Conservation (phyloP, 2,888 invertebrate genomes). For the Lumbricus terrestris region DNA sequence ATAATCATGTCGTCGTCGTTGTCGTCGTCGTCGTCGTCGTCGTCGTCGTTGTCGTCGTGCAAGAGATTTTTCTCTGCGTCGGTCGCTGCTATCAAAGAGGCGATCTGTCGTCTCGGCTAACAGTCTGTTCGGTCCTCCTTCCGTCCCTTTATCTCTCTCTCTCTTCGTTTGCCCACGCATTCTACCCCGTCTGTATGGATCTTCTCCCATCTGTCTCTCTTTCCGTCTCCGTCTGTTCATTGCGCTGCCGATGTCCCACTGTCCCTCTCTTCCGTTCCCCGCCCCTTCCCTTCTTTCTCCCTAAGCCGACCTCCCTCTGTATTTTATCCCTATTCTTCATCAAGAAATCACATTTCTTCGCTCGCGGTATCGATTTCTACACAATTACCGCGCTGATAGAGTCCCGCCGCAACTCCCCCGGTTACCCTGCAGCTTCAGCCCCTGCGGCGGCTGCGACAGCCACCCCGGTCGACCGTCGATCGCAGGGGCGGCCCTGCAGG, state of each 20-base stretch:
- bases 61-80: neutral
- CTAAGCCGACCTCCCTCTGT: neutral
- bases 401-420: neutral
- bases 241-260: neutral
- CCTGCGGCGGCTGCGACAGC: no score
- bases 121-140: neutral
- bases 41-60: no score
- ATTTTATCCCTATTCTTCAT: slow-evolving; percentile 3
- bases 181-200: neutral
- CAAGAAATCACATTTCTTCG: slow-evolving; percentile 3
- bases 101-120: neutral
- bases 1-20: no score
- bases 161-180: neutral
- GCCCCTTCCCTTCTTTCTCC: neutral
- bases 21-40: no score
- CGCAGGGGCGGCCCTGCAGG: no score
- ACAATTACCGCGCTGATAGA: neutral
- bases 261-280: neutral
- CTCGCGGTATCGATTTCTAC: neutral
- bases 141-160: neutral
- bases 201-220: neutral
- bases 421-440: no score
- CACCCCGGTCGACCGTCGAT: no score
- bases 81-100: neutral
- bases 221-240: neutral